A percentile compares a stretch with the other conserved stretches of the same genome.
These are phyloP conservation scores for Chalcosyrphus nemorum DNA, from an alignment of 2,888 invertebrate species.

Conservation along the genomic window DNA sequence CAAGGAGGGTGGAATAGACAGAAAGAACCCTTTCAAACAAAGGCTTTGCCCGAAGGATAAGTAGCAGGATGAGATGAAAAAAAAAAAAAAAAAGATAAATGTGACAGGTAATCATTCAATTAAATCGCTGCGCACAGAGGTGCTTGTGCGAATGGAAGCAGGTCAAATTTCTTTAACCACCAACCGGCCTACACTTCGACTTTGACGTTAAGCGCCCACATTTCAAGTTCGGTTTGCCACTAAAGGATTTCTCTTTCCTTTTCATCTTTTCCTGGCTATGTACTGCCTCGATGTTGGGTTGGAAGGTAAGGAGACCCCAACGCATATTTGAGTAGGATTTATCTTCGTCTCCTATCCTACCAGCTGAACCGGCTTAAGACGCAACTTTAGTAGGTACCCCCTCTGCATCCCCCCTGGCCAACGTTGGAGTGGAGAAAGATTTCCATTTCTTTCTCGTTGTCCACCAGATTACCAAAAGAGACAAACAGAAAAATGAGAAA, in stretches of 20 bases:
- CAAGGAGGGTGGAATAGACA: too few species aligned
- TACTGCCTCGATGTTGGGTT: not conserved
- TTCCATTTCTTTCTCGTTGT: slow-evolving; percentile 45
- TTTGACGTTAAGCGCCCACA: slow-evolving; percentile 68
- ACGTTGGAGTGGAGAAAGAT: slow-evolving; percentile 20
- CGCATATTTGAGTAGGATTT: slow-evolving; percentile 71
- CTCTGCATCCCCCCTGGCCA: slow-evolving; percentile 3
- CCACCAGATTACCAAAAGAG: slow-evolving; percentile 53
- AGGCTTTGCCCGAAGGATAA: slow-evolving; percentile 10
- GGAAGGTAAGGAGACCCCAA: slow-evolving; percentile 23
- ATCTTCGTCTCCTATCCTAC: slow-evolving; percentile 25
- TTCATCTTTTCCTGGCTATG: not conserved
- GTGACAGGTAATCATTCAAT: slow-evolving; percentile 73
- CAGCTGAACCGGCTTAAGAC: slow-evolving; percentile 70
- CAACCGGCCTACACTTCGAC: slow-evolving; percentile 30
- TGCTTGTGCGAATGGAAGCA: slow-evolving; percentile 48
- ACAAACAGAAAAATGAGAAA: slow-evolving; percentile 36
- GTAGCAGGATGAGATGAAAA: too few species aligned
- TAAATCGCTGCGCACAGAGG: slow-evolving; percentile 52
- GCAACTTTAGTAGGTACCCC: slow-evolving; percentile 58
- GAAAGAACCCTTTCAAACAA: slow-evolving; percentile 46
- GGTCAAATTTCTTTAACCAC: slow-evolving; percentile 44
- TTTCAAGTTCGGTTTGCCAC: slow-evolving; percentile 53
- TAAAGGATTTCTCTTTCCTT: slow-evolving; percentile 43
- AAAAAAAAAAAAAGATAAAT: slow-evolving; percentile 54